A percentile compares a stretch with the other conserved stretches of the same genome.
phyloP scores from a whole-genome alignment of 1,140 invertebrate genomes.

The Pteromalus puparum region DNA sequence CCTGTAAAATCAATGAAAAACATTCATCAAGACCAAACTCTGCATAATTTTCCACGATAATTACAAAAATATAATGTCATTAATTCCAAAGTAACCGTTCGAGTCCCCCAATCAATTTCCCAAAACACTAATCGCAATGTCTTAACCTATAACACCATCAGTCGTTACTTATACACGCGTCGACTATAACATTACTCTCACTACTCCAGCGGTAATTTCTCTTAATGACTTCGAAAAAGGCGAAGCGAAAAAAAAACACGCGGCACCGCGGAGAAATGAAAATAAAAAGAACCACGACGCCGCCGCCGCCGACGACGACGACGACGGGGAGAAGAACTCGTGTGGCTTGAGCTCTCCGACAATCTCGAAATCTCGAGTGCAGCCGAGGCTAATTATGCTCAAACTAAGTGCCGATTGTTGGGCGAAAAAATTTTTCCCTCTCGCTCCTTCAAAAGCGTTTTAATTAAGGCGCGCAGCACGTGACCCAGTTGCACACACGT shows the following conservation, averaged over 20 bases:
- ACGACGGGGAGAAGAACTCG: conserved; percentile 33
- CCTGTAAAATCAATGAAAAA: too few species aligned
- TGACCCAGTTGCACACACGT: conserved; percentile 41
- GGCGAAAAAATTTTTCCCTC: conserved; percentile 57
- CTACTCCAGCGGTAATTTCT: conserved; percentile 46
- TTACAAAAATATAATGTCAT: too few species aligned
- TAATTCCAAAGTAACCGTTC: too few species aligned
- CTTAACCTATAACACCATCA: not conserved
- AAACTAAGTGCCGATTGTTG: conserved; percentile 50
- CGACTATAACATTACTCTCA: not conserved
- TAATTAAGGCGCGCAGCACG: conserved; percentile 47
- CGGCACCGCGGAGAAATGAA: not conserved
- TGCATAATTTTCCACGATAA: too few species aligned
- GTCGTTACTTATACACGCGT: not conserved
- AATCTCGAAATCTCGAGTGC: conserved; percentile 55
- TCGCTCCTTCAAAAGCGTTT: conserved; percentile 51
- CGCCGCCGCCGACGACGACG: too few species aligned
- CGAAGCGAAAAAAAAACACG: not conserved
- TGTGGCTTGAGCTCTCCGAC: conserved; percentile 44
- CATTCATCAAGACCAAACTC: too few species aligned
- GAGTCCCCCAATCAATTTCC: not conserved
- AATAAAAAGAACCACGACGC: not conserved
- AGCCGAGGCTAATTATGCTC: conserved; percentile 47
- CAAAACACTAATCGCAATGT: not conserved
- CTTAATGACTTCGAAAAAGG: conserved; percentile 37